A percentile compares a stretch with the other conserved stretches of the same genome.
Conservation (phyloP, 2,113 vertebrate genomes). For the rabbit (Oryctolagus cuniculus) region DNA sequence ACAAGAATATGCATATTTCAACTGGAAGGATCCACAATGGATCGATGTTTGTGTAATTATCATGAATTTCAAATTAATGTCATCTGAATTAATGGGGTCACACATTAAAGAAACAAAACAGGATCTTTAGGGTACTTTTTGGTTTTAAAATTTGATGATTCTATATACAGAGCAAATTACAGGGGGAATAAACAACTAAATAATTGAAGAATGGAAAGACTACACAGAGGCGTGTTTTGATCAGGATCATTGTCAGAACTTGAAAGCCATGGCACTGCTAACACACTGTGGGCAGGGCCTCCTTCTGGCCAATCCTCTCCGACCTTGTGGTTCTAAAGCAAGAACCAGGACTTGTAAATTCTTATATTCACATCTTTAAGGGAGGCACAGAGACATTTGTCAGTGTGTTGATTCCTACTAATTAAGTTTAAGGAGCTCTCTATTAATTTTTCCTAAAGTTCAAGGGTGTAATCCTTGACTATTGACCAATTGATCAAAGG, state of each 20-base stretch:
- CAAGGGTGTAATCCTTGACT: constrained; percentile 86
- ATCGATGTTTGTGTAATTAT: constrained; percentile 77
- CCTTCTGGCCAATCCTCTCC: not conserved
- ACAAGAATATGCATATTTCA: constrained; percentile 67
- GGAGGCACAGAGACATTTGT: constrained; percentile 47
- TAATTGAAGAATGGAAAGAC: constrained; percentile 70
- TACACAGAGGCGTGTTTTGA: constrained; percentile 49
- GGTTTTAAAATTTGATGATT: constrained; percentile 78
- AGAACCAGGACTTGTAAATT: not conserved
- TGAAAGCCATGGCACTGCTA: not conserved
- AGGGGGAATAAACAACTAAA: constrained; percentile 75
- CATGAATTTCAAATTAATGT: constrained; percentile 81
- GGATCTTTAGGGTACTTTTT: constrained; percentile 75
- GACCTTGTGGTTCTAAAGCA: not conserved
- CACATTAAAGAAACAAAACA: constrained; percentile 75
- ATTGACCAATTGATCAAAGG: constrained; percentile 89
- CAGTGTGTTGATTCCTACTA: constrained; percentile 83
- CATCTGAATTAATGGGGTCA: constrained; percentile 76
- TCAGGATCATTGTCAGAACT: constrained; percentile 3
- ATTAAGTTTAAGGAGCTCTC: constrained; percentile 86
- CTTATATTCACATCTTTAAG: not conserved
- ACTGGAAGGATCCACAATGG: constrained; percentile 41
- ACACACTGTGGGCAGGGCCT: not conserved
- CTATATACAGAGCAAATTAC: constrained; percentile 72
- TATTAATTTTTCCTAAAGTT: constrained; percentile 87